Conservation (phyloP, 2,888 invertebrate species). For the Apamea sordens region DNA sequence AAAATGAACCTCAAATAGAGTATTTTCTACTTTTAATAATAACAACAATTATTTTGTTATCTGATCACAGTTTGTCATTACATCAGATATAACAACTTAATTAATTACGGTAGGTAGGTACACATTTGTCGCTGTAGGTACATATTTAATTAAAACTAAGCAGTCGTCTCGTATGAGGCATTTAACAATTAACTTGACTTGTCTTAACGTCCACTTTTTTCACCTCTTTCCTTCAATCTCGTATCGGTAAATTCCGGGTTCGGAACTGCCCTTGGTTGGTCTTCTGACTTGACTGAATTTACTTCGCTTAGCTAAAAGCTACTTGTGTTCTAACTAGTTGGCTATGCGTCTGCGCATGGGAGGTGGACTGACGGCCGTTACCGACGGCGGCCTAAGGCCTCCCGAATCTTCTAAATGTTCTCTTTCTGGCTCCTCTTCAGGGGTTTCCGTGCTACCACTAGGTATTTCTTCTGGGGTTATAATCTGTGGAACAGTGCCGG, state of each 20-base stretch:
- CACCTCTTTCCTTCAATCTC: constrained; percentile 34
- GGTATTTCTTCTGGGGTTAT: constrained; percentile 68
- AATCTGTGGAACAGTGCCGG: constrained; percentile 70
- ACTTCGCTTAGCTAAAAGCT: constrained; percentile 51
- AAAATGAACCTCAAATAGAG: constrained; percentile 6
- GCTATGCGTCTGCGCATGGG: constrained; percentile 75
- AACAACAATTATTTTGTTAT: constrained; percentile 38
- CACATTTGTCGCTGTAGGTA: constrained; percentile 32
- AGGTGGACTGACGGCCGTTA: constrained; percentile 79
- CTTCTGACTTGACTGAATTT: constrained; percentile 35
- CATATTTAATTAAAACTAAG: constrained; percentile 43
- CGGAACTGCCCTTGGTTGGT: constrained; percentile 3
- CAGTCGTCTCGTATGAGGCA: constrained; percentile 45
- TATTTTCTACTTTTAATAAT: constrained; percentile 41
- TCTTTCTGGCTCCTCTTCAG: constrained; percentile 48
- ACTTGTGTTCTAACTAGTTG: constrained; percentile 64
- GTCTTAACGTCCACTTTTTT: constrained; percentile 31
- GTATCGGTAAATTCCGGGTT: constrained; percentile 29
- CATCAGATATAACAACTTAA: constrained; percentile 32
- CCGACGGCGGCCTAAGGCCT: constrained; percentile 75
- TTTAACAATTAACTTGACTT: constrained; percentile 39
- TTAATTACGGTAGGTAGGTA: constrained; percentile 33
- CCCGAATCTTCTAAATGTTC: constrained; percentile 52
- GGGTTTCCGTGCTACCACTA: constrained; percentile 41
- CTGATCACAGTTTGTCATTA: constrained; percentile 53